phyloP scores from a whole-genome alignment of 2,888 invertebrate genomes.

The Lumbricus terrestris region DNA sequence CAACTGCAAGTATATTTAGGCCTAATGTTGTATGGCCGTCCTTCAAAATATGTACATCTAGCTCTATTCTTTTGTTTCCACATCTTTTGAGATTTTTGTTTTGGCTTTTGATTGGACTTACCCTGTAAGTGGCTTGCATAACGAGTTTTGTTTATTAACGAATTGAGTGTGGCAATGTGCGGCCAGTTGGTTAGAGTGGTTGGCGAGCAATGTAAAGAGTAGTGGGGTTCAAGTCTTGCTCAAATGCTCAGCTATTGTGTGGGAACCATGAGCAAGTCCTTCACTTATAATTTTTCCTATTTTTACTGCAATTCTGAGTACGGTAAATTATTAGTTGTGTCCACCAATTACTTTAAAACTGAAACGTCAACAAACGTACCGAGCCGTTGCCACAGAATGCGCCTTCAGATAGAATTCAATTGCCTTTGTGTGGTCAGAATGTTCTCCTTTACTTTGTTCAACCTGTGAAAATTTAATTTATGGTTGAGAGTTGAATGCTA shows the following conservation, averaged over 20 bases:
- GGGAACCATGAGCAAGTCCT: no score
- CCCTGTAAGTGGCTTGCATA: no score
- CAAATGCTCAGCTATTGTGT: no score
- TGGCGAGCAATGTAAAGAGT: no score
- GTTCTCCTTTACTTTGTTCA: slow-evolving; percentile 52
- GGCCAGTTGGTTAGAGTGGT: no score
- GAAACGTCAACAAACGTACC: slow-evolving; percentile 44
- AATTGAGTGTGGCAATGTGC: no score
- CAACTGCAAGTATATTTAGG: no score
- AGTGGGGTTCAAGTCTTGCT: no score
- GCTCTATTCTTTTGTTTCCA: not conserved
- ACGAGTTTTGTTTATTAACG: no score
- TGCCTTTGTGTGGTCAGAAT: slow-evolving; percentile 54
- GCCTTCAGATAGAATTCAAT: slow-evolving; percentile 55
- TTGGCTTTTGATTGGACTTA: no score
- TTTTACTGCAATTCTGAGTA: not conserved
- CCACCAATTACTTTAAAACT: not conserved
- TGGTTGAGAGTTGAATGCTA: not conserved
- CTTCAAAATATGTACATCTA: not conserved
- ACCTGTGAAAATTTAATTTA: slow-evolving; percentile 33
- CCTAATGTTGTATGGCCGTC: not conserved
- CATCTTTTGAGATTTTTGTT: no score
- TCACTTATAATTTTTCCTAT: not conserved
- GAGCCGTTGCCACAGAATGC: slow-evolving; percentile 53
- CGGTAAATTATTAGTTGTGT: not conserved